Evolutionary conservation across 30 jellyfish, hydroid and myxozoan genomes (phyloP).

Genomic region (Hydra vulgaris): DNA sequence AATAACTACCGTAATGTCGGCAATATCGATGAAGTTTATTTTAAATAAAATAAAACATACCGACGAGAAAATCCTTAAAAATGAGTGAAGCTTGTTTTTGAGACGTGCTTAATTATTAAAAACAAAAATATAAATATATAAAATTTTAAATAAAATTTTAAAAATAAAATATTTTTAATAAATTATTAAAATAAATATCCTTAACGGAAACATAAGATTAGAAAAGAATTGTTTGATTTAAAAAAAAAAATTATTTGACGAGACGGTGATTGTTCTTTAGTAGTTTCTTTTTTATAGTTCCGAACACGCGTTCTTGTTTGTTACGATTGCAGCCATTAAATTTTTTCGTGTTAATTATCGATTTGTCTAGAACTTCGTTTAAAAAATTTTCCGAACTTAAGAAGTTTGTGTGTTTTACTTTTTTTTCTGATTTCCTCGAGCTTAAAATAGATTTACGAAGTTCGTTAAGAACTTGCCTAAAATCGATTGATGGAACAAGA

Average conservation of each 20-base stretch:
- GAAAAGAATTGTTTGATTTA: not conserved
- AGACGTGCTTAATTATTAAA: no score
- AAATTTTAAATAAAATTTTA: no score
- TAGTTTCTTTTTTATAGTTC: not conserved
- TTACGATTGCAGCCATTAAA: not conserved
- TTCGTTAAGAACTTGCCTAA: constrained; percentile 28
- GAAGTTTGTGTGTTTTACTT: not conserved
- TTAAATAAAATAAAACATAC: no score
- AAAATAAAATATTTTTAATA: no score
- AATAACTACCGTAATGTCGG: no score
- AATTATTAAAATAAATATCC: no score
- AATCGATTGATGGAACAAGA: constrained; percentile 17
- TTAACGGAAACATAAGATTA: no score
- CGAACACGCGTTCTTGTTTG: not conserved
- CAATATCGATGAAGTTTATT: no score
- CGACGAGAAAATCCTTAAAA: no score
- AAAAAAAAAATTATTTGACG: not conserved
- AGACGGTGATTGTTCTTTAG: not conserved
- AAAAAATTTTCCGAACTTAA: not conserved
- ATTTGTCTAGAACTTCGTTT: not conserved
- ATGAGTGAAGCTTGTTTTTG: no score
- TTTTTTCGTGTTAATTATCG: not conserved
- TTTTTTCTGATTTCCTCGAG: constrained; percentile 4
- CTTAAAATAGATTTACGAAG: constrained; percentile 16
- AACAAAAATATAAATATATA: no score